Conservation (phyloP, 64 coral and sea anemone species). For the Catalaphyllia jardinei region DNA sequence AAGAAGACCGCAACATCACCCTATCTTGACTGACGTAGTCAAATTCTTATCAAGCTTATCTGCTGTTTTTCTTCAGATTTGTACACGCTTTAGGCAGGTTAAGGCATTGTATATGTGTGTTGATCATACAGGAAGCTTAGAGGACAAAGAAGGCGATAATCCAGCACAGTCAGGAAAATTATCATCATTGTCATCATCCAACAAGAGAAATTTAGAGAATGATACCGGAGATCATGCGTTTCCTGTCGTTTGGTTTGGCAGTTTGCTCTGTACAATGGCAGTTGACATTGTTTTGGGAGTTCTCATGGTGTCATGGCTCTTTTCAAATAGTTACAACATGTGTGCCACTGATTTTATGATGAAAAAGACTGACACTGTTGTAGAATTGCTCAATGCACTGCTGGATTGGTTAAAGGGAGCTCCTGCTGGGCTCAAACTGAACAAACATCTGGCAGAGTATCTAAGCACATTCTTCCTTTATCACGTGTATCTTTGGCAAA, state of each 20-base stretch:
- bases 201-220: not conserved
- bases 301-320: slow-evolving; percentile 53
- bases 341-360: slow-evolving; percentile 51
- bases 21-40: not conserved
- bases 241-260: slow-evolving; percentile 42
- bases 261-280: slow-evolving; percentile 26
- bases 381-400: slow-evolving; percentile 43
- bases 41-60: slow-evolving; percentile 17
- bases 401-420: slow-evolving; percentile 87
- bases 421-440: slow-evolving; percentile 93
- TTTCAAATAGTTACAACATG: slow-evolving; percentile 19
- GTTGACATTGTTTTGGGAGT: slow-evolving; percentile 82
- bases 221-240: not conserved
- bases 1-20: not conserved
- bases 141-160: not conserved
- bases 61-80: not conserved
- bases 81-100: not conserved
- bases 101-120: slow-evolving; percentile 18
- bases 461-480: slow-evolving; percentile 89
- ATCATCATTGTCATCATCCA: not conserved
- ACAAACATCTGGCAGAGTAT: slow-evolving; percentile 78
- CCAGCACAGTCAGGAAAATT: not conserved
- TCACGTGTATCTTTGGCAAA: slow-evolving; percentile 93
- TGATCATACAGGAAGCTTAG: not conserved
- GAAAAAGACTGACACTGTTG: slow-evolving; percentile 76